A percentile compares a stretch with the other conserved stretches of the same genome.
phyloP scores from a whole-genome alignment of 23 tunicate species.

The Halocynthia roretzi region DNA sequence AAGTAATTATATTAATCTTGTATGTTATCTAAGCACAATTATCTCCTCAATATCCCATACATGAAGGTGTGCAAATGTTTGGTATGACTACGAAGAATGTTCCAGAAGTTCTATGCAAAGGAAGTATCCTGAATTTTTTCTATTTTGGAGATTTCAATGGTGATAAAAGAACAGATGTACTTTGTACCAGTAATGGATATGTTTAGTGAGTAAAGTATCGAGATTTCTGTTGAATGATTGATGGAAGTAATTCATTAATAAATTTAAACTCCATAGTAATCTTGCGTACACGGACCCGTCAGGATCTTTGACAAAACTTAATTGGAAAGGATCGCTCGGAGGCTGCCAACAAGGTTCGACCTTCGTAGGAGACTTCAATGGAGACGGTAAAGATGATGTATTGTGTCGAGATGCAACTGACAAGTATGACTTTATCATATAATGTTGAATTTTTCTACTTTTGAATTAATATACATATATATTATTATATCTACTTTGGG shows the following conservation, averaged over 20 bases:
- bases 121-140: neutral
- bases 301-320: neutral
- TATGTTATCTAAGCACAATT: too few relatives aligned
- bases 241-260: neutral
- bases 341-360: neutral
- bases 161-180: conserved; percentile 8
- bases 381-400: conserved; percentile 3
- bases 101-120: neutral
- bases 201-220: neutral
- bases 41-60: too few relatives aligned
- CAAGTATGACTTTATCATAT: neutral
- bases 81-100: neutral
- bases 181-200: neutral
- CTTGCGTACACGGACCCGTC: neutral
- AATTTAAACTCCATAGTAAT: neutral
- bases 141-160: conserved; percentile 12
- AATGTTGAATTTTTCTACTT: neutral
- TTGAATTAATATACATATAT: neutral
- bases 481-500: too few relatives aligned
- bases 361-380: conserved; percentile 4
- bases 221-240: neutral
- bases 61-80: too few relatives aligned
- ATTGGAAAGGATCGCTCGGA: neutral
- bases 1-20: too few relatives aligned
- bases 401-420: neutral